phyloP scores from a whole-genome alignment of 2,797 vertebrate species.

The Diceros bicornis region DNA sequence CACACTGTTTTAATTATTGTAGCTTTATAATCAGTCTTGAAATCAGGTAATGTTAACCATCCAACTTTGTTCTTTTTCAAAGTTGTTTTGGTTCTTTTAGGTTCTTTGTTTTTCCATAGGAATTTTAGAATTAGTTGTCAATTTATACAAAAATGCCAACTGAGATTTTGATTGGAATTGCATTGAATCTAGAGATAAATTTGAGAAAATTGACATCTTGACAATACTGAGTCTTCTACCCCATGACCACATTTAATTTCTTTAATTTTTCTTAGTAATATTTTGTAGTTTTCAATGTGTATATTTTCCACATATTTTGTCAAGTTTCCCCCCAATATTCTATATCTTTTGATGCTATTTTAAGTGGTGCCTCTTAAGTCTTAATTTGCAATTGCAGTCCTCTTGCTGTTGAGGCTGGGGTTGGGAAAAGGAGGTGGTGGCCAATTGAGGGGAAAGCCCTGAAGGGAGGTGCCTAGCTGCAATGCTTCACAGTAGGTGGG shows the following conservation, averaged over 20 bases:
- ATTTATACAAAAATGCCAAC: neutral
- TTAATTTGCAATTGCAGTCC: neutral
- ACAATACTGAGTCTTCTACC: neutral
- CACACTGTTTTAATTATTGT: neutral
- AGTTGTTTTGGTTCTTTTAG: neutral
- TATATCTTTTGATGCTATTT: neutral
- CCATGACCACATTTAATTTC: neutral
- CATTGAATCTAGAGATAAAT: neutral
- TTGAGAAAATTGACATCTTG: neutral
- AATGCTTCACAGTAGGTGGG: neutral
- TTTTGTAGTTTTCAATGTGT: neutral
- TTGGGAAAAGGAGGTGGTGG: neutral
- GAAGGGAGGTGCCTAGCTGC: neutral
- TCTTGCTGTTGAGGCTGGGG: neutral
- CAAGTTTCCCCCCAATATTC: neutral
- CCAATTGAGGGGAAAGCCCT: neutral
- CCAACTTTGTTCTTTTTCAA: neutral
- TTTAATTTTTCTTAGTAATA: neutral
- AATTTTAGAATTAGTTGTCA: neutral
- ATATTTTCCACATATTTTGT: neutral
- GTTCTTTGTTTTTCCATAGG: neutral
- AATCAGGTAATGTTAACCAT: neutral
- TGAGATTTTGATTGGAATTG: neutral
- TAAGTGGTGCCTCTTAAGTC: neutral
- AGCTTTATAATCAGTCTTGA: neutral